phyloP scores from a whole-genome alignment of 1,140 invertebrate genomes.

The Druon quercuslanigerum region DNA sequence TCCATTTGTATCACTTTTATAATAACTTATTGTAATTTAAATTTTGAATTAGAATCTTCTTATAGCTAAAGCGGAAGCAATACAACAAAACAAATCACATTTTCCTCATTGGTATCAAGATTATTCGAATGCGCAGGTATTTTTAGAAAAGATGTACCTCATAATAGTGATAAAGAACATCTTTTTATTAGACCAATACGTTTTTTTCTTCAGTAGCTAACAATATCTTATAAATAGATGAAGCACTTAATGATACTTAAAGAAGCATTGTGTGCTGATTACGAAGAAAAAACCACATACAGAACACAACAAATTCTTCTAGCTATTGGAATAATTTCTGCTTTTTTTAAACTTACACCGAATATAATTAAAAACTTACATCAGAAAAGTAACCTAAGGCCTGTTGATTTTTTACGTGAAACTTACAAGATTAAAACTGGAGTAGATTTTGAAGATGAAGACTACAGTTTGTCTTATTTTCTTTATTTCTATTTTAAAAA shows the following conservation, averaged over 20 bases:
- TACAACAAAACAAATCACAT: conserved; percentile 6
- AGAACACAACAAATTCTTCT: conserved; percentile 55
- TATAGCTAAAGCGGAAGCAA: not conserved
- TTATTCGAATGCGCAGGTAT: conserved; percentile 67
- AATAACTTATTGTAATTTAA: not conserved
- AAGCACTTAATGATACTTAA: conserved; percentile 54
- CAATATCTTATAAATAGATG: conserved; percentile 42
- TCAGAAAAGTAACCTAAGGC: conserved; percentile 47
- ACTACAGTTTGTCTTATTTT: conserved; percentile 55
- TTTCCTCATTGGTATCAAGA: conserved; percentile 69
- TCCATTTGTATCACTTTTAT: not conserved
- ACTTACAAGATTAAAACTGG: conserved; percentile 65
- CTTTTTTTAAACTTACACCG: conserved; percentile 55
- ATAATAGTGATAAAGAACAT: conserved; percentile 30
- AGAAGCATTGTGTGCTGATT: conserved; percentile 61
- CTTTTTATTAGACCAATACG: conserved; percentile 1
- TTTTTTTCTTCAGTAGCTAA: conserved; percentile 1
- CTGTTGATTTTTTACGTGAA: conserved; percentile 63
- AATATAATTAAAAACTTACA: conserved; percentile 56
- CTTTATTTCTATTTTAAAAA: conserved; percentile 29
- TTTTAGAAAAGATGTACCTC: conserved; percentile 27
- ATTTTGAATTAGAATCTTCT: not conserved
- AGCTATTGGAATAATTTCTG: conserved; percentile 65
- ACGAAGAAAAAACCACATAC: conserved; percentile 55
- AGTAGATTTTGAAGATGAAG: conserved; percentile 65